Evolutionary conservation across 1,140 invertebrate genomes (phyloP), one percentile per base, ranked within the genome.

Genomic region (Monomorium pharaonis): DNA sequence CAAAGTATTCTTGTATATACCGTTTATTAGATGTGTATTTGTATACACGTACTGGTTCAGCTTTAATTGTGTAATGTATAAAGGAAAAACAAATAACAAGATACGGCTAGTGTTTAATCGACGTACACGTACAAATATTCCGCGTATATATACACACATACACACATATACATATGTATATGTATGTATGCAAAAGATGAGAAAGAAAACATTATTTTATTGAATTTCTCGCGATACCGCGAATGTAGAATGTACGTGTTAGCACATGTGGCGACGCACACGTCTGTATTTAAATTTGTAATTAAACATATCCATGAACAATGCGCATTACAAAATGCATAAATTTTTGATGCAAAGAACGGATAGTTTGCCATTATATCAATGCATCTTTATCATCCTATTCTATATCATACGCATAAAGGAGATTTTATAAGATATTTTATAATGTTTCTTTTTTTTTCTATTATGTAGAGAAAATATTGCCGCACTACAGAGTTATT

Each of bases 1-100:
- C 63, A 27, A 60, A 77, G 49, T 60, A 60, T 89, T 81, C 83
- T 85, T 91, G 88, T 92, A 91, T 54, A 92, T 92, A 92, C 42
- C 72, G 65, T 87, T 80, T 63, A 49, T 87, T 89, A 90, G 49
- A 85, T 78, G 88, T 91, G 81, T 86, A 88, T 86, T 67, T 62
- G 47, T 89, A 81, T 89, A 88, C 67, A 86, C 80, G 74, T 72
- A 70, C 87, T 84, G 65, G 51, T 84, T 24, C 70, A 92, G 91
- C 81, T 91, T 89, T 89, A 88, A 90, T 78, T 88, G 86, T 76
- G 76, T 90, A 90, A 89, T 89, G 80, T 87, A 90, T 86, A 88
- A 90, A 78, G n/a, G 33, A 80, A 1, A 78, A 80, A 42, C 44
- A 78, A 72, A 42, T 81, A 70, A 70, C 37, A 72, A 62, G 56